Percentiles rank a stretch among this genome's conserved stretches.
These are phyloP conservation scores for Myiopsitta monachus DNA, from an alignment of 2,113 vertebrate genomes.

Conservation along the genomic window DNA sequence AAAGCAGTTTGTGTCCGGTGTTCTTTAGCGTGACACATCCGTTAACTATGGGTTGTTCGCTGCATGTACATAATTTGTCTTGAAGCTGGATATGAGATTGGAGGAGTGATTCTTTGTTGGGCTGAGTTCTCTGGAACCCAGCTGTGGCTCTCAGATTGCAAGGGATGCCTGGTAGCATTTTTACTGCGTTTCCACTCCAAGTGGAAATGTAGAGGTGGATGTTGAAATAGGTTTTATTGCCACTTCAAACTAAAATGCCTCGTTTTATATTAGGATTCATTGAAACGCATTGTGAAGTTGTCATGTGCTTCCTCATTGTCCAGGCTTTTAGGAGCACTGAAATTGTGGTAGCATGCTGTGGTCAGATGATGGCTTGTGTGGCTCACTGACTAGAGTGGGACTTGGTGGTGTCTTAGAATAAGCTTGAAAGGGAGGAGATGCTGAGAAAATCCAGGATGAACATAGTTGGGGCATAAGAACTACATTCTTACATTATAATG, in stretches of 20 bases:
- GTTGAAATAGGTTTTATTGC: neutral
- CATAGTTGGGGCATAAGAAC: fast-evolving
- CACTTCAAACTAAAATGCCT: neutral
- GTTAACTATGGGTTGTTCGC: fast-evolving
- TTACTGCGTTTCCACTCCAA: fast-evolving
- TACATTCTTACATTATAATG: fast-evolving
- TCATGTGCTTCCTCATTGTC: fast-evolving
- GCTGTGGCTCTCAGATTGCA: fast-evolving
- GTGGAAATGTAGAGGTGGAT: neutral
- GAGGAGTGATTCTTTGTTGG: fast-evolving
- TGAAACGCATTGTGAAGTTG: fast-evolving
- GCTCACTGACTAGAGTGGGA: neutral
- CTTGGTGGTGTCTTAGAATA: neutral
- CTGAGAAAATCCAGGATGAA: fast-evolving
- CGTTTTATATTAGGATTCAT: fast-evolving
- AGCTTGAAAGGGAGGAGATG: fast-evolving
- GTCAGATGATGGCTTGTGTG: neutral
- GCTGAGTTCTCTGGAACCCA: fast-evolving
- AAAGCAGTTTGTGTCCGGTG: fast-evolving
- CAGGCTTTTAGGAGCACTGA: neutral
- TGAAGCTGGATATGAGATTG: fast-evolving
- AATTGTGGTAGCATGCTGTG: neutral
- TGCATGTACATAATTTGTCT: fast-evolving
- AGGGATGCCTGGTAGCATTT: neutral
- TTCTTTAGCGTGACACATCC: fast-evolving